phyloP scores from a whole-genome alignment of 1,140 invertebrate genomes.

The Mercenaria mercenaria region DNA sequence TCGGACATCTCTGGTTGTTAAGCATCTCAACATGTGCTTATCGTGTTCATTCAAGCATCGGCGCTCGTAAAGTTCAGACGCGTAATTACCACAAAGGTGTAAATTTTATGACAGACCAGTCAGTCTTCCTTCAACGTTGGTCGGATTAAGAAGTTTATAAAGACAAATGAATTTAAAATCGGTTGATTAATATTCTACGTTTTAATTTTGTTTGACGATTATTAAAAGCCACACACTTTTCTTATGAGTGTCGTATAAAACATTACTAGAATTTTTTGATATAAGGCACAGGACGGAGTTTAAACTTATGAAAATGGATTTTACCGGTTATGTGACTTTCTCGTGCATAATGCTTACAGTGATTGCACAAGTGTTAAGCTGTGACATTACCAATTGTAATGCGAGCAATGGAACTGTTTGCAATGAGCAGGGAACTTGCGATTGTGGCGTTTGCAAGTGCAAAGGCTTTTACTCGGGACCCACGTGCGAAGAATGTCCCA shows the following conservation, averaged over 20 bases:
- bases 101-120: slow-evolving; percentile 46
- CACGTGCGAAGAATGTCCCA: slow-evolving; percentile 58
- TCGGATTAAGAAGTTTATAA: too few species aligned
- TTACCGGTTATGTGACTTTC: not conserved
- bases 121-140: too few species aligned
- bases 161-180: too few species aligned
- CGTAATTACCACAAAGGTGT: slow-evolving; percentile 1
- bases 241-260: too few species aligned
- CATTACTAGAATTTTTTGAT: too few species aligned
- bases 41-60: not conserved
- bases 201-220: too few species aligned
- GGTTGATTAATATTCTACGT: too few species aligned
- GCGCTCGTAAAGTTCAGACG: not conserved
- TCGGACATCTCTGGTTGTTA: not conserved
- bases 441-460: slow-evolving; percentile 51
- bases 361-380: not conserved
- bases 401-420: slow-evolving; percentile 54
- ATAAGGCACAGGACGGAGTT: too few species aligned
- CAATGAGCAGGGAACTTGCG: slow-evolving; percentile 32
- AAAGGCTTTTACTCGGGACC: slow-evolving; percentile 6
- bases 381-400: slow-evolving; percentile 31
- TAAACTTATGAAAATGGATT: not conserved
- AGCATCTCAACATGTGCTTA: slow-evolving; percentile 4
- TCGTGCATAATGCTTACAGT: not conserved
- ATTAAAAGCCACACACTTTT: too few species aligned